Percentiles rank a stretch among this genome's conserved stretches.
phyloP scores from a whole-genome alignment of 2,797 vertebrate genomes.

The Tapera naevia region DNA sequence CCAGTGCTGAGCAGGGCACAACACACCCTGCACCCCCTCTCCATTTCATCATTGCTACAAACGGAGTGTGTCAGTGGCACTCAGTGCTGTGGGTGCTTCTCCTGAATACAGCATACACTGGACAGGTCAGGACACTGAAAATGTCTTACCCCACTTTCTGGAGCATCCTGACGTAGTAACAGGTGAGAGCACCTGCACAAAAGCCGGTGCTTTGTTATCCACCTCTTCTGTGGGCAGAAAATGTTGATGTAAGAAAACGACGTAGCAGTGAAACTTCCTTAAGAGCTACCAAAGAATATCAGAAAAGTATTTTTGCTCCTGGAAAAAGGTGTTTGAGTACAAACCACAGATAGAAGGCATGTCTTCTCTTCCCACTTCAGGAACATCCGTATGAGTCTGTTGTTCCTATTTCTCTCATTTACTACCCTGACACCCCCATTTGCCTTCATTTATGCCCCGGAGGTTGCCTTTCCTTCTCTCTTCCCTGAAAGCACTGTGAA shows the following conservation, averaged over 20 bases:
- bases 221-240: not conserved
- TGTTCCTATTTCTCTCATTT: not conserved
- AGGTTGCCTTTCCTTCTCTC: not conserved
- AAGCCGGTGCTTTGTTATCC: not conserved
- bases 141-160: not conserved
- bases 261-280: not conserved
- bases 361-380: not conserved
- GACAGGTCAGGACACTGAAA: not conserved
- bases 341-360: not conserved
- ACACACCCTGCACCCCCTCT: not conserved
- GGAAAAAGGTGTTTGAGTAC: not conserved
- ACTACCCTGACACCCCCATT: not conserved
- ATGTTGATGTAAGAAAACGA: not conserved
- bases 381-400: not conserved
- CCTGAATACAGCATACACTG: not conserved
- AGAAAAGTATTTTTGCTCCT: not conserved
- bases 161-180: rapidly evolving
- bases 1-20: rapidly evolving
- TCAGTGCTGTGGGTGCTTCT: not conserved
- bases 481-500: not conserved
- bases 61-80: rapidly evolving
- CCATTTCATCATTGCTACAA: not conserved
- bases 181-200: not conserved
- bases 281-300: not conserved
- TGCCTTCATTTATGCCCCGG: not conserved